Conservation (phyloP, 2,797 vertebrate genomes). For the Lepilemur ruficaudatus region DNA sequence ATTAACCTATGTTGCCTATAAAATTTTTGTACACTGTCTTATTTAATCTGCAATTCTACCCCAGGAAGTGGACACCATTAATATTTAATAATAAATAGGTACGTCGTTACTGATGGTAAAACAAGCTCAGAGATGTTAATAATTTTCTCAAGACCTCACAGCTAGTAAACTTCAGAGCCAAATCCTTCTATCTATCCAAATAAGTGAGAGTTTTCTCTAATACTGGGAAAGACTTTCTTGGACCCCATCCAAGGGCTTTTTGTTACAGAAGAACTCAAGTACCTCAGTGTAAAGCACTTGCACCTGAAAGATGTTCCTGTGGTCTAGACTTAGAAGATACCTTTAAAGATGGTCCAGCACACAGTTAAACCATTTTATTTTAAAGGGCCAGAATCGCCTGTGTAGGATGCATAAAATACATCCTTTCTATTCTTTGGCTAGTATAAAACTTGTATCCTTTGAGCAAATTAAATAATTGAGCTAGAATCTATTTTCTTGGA, state of each 20-base stretch:
- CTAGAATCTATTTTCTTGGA: conserved; percentile 41
- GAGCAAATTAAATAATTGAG: background rate
- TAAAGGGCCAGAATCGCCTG: background rate
- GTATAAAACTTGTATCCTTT: background rate
- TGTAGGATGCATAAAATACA: background rate
- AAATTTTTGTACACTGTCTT: background rate
- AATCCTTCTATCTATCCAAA: conserved; percentile 37
- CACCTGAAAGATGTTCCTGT: background rate
- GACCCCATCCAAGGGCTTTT: background rate
- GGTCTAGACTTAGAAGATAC: background rate
- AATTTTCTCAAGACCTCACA: conserved; percentile 33
- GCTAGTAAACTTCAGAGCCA: conserved; percentile 28
- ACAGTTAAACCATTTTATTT: background rate
- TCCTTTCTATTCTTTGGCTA: conserved; percentile 17
- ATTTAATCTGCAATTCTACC: conserved; percentile 40
- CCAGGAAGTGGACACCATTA: background rate
- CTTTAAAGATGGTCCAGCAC: background rate
- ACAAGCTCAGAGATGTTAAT: conserved; percentile 14
- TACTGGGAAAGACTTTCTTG: conserved; percentile 20
- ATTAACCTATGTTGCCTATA: background rate
- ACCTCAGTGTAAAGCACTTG: background rate
- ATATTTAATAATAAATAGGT: background rate
- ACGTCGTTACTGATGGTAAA: conserved; percentile 11
- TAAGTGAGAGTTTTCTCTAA: conserved; percentile 12
- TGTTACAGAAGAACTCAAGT: conserved; percentile 15